Evolutionary conservation across 2,888 invertebrate genomes (phyloP).

Genomic region (Tholera decimalis): DNA sequence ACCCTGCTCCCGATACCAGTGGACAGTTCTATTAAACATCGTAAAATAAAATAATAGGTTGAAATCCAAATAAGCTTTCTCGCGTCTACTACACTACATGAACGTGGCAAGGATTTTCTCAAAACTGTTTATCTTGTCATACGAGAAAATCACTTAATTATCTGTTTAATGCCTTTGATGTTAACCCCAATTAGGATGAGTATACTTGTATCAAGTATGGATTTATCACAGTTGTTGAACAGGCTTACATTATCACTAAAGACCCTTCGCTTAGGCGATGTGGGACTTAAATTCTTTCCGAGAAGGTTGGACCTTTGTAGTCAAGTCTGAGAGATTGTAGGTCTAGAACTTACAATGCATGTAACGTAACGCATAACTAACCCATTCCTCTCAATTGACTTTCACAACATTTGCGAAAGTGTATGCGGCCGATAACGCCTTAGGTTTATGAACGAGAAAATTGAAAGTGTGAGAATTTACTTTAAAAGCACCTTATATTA

Average conservation of each 20-base stretch:
- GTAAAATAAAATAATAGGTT: too few species aligned
- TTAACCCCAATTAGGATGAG: conserved; percentile 42
- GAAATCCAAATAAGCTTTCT: neutral
- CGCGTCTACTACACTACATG: neutral
- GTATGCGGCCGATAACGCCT: conserved; percentile 24
- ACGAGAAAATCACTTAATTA: conserved; percentile 28
- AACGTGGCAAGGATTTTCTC: neutral
- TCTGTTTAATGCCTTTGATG: conserved; percentile 43
- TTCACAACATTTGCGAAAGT: conserved; percentile 33
- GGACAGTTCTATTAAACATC: too few species aligned
- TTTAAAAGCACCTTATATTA: neutral
- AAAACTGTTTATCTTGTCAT: conserved; percentile 1
- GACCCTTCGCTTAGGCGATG: neutral
- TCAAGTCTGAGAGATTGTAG: conserved; percentile 10
- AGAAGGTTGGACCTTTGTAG: conserved; percentile 25
- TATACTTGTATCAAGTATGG: conserved; percentile 36
- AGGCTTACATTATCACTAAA: conserved; percentile 16
- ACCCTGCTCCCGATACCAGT: too few species aligned
- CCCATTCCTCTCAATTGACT: conserved; percentile 32
- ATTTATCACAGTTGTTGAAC: conserved; percentile 27
- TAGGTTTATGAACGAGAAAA: conserved; percentile 48
- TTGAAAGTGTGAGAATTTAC: conserved; percentile 24
- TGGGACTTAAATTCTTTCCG: conserved; percentile 6
- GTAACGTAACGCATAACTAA: conserved; percentile 16
- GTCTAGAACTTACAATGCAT: conserved; percentile 26